phyloP scores from a whole-genome alignment of 2,888 invertebrate species.

The Drosophila villosipedis region DNA sequence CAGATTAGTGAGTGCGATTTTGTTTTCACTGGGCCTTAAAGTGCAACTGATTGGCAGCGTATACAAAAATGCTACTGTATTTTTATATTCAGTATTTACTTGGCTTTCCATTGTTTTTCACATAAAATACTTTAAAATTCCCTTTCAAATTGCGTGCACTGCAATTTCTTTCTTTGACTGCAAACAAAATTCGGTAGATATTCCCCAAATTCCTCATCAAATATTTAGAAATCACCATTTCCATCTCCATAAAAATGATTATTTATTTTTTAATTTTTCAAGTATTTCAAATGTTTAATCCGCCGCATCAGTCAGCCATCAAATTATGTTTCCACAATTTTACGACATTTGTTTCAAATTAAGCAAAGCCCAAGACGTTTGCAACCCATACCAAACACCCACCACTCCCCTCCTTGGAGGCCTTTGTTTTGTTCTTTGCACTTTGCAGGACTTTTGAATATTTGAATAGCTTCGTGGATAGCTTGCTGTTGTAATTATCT shows the following conservation, averaged over 20 bases:
- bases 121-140: constrained; percentile 11
- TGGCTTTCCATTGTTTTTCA: not conserved
- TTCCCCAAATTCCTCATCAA: constrained; percentile 41
- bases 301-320: constrained; percentile 75
- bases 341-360: constrained; percentile 82
- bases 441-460: constrained; percentile 60
- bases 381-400: not conserved
- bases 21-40: constrained; percentile 21
- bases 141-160: not conserved
- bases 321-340: constrained; percentile 75
- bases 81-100: not conserved
- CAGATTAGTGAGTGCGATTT: constrained; percentile 38
- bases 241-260: constrained; percentile 24
- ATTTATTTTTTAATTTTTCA: constrained; percentile 14
- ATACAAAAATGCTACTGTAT: not conserved
- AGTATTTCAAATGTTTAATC: constrained; percentile 47
- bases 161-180: not conserved
- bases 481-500: constrained; percentile 78
- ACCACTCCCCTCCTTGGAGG: not conserved
- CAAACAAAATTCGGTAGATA: not conserved
- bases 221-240: constrained; percentile 47
- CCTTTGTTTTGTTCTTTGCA: constrained; percentile 44
- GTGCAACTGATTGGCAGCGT: constrained; percentile 11
- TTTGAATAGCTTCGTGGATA: constrained; percentile 59
- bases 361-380: constrained; percentile 67